Evolutionary conservation across 2,113 vertebrate species (phyloP), one percentile per base, ranked within the genome.

Genomic region (Suricata suricatta): DNA sequence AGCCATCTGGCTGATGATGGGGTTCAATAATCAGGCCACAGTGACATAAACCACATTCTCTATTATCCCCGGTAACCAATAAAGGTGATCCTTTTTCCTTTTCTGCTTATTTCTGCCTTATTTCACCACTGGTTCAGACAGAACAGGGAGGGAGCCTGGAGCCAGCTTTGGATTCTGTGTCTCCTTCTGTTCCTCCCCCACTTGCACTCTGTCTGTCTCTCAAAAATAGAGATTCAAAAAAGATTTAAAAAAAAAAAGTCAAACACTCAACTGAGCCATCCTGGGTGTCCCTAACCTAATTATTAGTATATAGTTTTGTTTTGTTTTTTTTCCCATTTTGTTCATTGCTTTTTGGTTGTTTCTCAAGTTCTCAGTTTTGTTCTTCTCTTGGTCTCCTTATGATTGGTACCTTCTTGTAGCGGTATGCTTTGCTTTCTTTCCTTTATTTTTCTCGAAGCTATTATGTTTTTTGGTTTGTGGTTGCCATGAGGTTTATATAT

Each of bases 1-100:
- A 12, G 38, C 13, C 35, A 5, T 35, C 23, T 4, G 44, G 31
- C 31, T 33, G 38, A 10, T 19, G 68, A 25, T 5, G 31, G 9
- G 17, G 11, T 14, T 54, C 31, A 7, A 0, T 17, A 44, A 16
- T n/a, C n/a, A 0, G 52, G 16, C 4, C 71, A 27, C 15, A 0
- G 4, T 2, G 57, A 54, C 79, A 23, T 33, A 52, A 44, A 11
- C 17, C 17, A 4, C 47, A 16, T 52, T 50, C 71, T 14, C 33
- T 13, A 11, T 5, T 1, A 57, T 2, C 66, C 44, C 44, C 44
- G n/a, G 44, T n/a, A 41, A 52, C 33, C 7, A 12, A 44, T 63
- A 81, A 52, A 81, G 14, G 5, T 14, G 7, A 64, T 19, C 33
- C 52, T 35, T 15, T 15, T 23, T 35, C 84, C n/a, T 23, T 35